Evolutionary conservation across 2,797 vertebrate species (phyloP).

Genomic region (Rhynchotus rufescens): DNA sequence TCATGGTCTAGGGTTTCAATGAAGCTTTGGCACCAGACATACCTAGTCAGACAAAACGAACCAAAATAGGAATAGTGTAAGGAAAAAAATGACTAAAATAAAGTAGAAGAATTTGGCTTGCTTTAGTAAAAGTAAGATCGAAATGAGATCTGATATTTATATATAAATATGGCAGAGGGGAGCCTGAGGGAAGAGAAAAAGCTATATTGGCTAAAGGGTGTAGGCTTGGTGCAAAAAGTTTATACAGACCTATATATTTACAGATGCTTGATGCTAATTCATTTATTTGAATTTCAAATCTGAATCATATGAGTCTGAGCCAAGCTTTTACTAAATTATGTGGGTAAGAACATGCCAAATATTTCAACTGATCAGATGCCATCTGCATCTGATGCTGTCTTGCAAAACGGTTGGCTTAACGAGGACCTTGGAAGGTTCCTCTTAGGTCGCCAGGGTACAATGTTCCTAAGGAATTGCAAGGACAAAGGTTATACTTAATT

Average conservation of each 20-base stretch:
- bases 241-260: no score
- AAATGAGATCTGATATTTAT: constrained; percentile 14
- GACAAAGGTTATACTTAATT: background rate
- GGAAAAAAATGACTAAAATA: background rate
- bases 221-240: background rate
- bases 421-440: background rate
- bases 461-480: background rate
- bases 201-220: background rate
- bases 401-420: background rate
- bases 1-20: background rate
- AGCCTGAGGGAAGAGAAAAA: background rate
- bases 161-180: constrained; percentile 27
- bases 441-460: background rate
- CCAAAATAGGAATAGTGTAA: background rate
- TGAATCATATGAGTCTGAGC: background rate
- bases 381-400: background rate
- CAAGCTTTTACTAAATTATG: background rate
- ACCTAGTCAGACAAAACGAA: background rate
- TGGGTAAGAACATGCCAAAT: background rate
- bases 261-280: no score
- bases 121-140: constrained; percentile 35
- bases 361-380: background rate
- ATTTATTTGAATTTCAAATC: background rate
- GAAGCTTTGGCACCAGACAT: background rate
- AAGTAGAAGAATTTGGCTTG: constrained; percentile 14